Conservation (phyloP, 2,888 invertebrate genomes). For the Apoda limacodes region DNA sequence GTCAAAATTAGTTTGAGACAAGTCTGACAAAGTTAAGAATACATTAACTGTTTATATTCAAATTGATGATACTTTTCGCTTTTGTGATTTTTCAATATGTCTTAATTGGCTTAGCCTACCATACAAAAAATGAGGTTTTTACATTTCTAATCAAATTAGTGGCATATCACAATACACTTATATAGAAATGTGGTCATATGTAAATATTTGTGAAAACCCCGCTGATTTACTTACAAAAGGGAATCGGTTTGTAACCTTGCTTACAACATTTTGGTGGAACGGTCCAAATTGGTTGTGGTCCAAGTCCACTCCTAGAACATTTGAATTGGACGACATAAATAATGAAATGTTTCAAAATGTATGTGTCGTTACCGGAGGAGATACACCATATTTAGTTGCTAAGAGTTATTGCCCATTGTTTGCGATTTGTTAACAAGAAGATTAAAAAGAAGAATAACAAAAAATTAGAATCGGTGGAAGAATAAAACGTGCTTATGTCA, state of each 20-base stretch:
- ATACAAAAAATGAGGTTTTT: slow-evolving; percentile 30
- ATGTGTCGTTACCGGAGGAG: no score
- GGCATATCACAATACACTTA: slow-evolving; percentile 3
- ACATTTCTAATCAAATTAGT: slow-evolving; percentile 8
- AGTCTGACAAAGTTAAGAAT: background rate
- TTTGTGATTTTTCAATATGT: background rate
- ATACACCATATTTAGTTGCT: no score
- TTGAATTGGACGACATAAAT: no score
- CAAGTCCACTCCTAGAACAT: no score
- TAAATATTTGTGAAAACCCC: slow-evolving; percentile 7
- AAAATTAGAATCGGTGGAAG: no score
- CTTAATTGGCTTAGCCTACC: slow-evolving; percentile 1
- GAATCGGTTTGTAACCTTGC: background rate
- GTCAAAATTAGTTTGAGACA: background rate
- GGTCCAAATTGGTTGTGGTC: slow-evolving; percentile 9
- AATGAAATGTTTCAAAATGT: no score
- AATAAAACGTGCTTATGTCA: no score
- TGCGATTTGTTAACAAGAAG: no score
- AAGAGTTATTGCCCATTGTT: no score
- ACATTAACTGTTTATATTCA: background rate
- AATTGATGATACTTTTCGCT: background rate
- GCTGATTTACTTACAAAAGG: slow-evolving; percentile 9
- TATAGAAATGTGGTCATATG: slow-evolving; percentile 3
- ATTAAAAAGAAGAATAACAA: no score
- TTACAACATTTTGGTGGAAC: slow-evolving; percentile 6